Conservation (phyloP, 2,888 invertebrate species). For the Drosophila falleni region DNA sequence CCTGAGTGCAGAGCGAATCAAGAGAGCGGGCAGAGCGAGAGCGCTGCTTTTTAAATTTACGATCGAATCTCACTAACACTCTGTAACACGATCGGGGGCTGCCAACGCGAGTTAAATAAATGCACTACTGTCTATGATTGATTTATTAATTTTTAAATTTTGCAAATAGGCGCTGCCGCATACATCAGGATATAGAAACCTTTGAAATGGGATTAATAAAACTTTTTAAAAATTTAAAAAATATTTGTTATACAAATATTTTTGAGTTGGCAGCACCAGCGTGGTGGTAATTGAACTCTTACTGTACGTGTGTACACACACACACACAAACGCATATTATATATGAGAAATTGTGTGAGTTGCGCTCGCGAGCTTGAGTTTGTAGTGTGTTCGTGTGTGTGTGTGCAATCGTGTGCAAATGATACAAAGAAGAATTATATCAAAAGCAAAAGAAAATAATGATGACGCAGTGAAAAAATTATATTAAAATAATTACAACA, state of each 20-base stretch:
- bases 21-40: slow-evolving; percentile 45
- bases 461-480: slow-evolving; percentile 80
- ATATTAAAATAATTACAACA: slow-evolving; percentile 80
- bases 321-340: slow-evolving; percentile 25
- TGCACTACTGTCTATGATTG: background rate
- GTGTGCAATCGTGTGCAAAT: slow-evolving; percentile 76
- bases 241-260: background rate
- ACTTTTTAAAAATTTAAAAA: background rate
- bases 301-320: slow-evolving; percentile 33
- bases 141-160: background rate
- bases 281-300: slow-evolving; percentile 76
- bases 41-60: slow-evolving; percentile 32
- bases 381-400: slow-evolving; percentile 34
- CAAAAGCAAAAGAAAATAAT: slow-evolving; percentile 79
- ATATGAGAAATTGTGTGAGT: slow-evolving; percentile 48
- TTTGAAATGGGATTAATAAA: background rate
- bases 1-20: slow-evolving; percentile 33
- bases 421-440: slow-evolving; percentile 80
- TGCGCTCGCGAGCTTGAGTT: slow-evolving; percentile 38
- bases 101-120: slow-evolving; percentile 38
- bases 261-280: slow-evolving; percentile 57
- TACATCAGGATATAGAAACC: background rate
- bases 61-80: slow-evolving; percentile 47
- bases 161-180: background rate
- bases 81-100: slow-evolving; percentile 27